A percentile compares a stretch with the other conserved stretches of the same genome.
Conservation (phyloP, 2,113 vertebrate species). For the Carassius carassius region DNA sequence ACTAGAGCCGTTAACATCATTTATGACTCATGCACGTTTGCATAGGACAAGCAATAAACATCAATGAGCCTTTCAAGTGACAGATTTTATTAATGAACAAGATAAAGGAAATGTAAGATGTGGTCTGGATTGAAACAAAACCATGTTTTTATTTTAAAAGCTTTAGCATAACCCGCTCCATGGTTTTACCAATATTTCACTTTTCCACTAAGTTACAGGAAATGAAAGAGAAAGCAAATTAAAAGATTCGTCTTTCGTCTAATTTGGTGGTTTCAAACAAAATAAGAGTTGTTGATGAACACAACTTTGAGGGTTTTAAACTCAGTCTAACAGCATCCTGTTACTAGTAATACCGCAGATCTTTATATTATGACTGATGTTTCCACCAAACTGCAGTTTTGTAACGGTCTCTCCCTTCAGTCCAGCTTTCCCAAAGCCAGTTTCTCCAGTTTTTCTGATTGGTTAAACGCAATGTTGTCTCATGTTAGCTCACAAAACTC, state of each 20-base stretch:
- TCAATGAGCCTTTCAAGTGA: constrained; percentile 15
- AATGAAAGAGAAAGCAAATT: not conserved
- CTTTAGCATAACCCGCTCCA: not conserved
- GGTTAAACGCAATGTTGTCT: not conserved
- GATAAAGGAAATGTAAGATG: not conserved
- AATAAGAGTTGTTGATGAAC: not conserved
- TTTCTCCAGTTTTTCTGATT: not conserved
- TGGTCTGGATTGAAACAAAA: not conserved
- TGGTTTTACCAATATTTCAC: not conserved
- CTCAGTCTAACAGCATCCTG: not conserved
- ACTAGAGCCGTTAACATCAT: constrained; percentile 21
- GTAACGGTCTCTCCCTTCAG: not conserved
- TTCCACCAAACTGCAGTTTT: not conserved
- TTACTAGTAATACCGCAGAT: not conserved
- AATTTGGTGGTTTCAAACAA: not conserved
- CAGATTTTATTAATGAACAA: constrained; percentile 26
- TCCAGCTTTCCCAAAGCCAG: not conserved
- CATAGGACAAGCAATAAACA: constrained; percentile 18
- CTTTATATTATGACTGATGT: not conserved
- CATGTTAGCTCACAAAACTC: not conserved
- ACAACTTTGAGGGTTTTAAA: constrained; percentile 1
- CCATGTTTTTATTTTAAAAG: not conserved
- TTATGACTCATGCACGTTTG: constrained; percentile 40
- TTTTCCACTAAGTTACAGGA: not conserved
- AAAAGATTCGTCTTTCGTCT: not conserved